Percentiles rank a stretch among this genome's conserved stretches.
Evolutionary conservation across 2,888 invertebrate genomes (phyloP).

Genomic region (Dendrolimus houi): DNA sequence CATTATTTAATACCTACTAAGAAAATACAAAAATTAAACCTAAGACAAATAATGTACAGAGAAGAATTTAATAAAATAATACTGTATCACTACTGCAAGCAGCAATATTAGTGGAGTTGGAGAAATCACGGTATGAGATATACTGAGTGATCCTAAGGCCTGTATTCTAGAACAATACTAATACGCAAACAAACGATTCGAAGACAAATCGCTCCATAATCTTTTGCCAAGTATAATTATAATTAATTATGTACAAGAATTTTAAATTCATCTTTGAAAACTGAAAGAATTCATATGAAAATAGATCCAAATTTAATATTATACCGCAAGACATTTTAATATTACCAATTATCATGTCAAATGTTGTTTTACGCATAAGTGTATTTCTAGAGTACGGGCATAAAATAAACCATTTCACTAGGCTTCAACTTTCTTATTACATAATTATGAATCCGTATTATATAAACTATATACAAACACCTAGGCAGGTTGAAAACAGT

Average conservation of each 20-base stretch:
- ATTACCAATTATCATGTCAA: too few species aligned
- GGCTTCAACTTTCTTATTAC: background rate
- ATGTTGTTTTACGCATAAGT: too few species aligned
- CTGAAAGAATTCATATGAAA: too few species aligned
- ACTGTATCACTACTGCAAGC: slow-evolving; percentile 67
- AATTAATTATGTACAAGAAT: too few species aligned
- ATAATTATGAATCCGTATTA: background rate
- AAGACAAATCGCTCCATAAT: too few species aligned
- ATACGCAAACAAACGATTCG: slow-evolving; percentile 9
- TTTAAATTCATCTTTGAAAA: too few species aligned
- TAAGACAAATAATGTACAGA: slow-evolving; percentile 61
- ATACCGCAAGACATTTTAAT: too few species aligned
- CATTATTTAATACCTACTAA: slow-evolving; percentile 24
- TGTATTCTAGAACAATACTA: too few species aligned
- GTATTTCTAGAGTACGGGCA: too few species aligned
- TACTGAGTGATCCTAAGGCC: too few species aligned
- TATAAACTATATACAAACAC: background rate
- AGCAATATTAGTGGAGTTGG: slow-evolving; percentile 50
- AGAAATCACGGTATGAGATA: slow-evolving; percentile 10
- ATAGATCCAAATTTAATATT: too few species aligned
- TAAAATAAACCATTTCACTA: background rate
- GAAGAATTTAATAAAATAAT: slow-evolving; percentile 68
- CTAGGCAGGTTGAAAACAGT: background rate
- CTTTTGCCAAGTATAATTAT: too few species aligned
- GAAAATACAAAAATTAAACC: slow-evolving; percentile 49